phyloP scores from a whole-genome alignment of 2,888 invertebrate genomes.

The Amphipoea oculea region DNA sequence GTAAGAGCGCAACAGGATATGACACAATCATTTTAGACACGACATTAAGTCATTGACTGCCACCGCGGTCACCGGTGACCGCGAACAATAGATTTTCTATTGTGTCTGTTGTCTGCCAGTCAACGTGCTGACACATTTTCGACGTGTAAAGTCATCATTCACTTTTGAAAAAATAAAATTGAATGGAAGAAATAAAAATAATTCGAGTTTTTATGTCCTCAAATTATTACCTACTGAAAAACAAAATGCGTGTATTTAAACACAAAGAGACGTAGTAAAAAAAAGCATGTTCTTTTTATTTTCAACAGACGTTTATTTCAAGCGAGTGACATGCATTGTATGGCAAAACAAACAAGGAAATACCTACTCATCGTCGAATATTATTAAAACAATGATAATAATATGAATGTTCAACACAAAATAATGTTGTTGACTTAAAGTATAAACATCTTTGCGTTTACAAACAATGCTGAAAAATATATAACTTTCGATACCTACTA shows the following conservation, averaged over 20 bases:
- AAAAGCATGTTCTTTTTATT: background rate
- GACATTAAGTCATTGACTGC: background rate
- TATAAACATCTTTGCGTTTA: background rate
- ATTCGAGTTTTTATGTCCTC: too few relatives aligned
- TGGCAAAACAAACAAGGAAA: constrained; percentile 19
- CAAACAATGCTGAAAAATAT: background rate
- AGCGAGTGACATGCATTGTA: constrained; percentile 24
- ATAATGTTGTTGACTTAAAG: background rate
- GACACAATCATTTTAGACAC: too few relatives aligned
- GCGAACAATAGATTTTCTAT: too few relatives aligned
- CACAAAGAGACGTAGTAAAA: background rate
- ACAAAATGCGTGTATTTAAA: background rate
- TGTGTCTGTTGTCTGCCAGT: too few relatives aligned
- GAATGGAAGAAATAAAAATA: background rate
- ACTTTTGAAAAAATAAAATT: background rate
- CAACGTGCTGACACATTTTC: background rate
- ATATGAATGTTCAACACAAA: background rate
- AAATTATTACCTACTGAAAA: background rate
- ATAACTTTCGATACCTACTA: background rate
- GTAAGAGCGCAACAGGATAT: background rate
- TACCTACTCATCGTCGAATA: constrained; percentile 9
- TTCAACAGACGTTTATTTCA: constrained; percentile 6
- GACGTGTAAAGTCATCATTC: too few relatives aligned
- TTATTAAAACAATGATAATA: constrained; percentile 20
- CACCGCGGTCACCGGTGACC: too few relatives aligned